These are phyloP conservation scores for Agonum fuliginosum DNA, from an alignment of 2,888 invertebrate species.

Conservation along the genomic window DNA sequence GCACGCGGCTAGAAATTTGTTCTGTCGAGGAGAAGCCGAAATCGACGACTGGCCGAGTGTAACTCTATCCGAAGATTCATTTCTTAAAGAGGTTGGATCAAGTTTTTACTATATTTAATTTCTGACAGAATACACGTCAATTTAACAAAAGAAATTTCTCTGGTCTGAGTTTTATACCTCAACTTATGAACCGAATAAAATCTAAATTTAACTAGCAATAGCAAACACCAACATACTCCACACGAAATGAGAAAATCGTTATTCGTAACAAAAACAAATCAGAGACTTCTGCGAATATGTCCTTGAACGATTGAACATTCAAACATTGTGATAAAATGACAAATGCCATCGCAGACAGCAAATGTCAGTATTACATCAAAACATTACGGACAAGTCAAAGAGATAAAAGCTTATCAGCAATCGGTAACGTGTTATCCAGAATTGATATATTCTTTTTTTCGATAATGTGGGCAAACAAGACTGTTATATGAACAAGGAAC, in stretches of 20 bases:
- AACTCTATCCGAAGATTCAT: too few relatives aligned
- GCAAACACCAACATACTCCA: too few relatives aligned
- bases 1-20: too few relatives aligned
- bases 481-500: background rate
- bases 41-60: too few relatives aligned
- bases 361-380: background rate
- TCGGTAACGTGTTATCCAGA: background rate
- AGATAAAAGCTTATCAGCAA: constrained; percentile 5
- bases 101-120: too few relatives aligned
- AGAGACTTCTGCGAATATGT: background rate
- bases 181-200: constrained; percentile 1
- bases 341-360: constrained; percentile 1
- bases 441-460: background rate
- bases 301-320: background rate
- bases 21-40: too few relatives aligned
- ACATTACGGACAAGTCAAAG: background rate
- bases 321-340: too few relatives aligned
- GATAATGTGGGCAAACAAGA: background rate
- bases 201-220: constrained; percentile 24
- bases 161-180: too few relatives aligned
- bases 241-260: constrained; percentile 12
- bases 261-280: constrained; percentile 24
- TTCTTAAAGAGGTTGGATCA: too few relatives aligned
- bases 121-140: too few relatives aligned
- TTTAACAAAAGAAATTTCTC: too few relatives aligned